phyloP scores from a whole-genome alignment of 2,797 vertebrate species.

The Lateolabrax maculatus region DNA sequence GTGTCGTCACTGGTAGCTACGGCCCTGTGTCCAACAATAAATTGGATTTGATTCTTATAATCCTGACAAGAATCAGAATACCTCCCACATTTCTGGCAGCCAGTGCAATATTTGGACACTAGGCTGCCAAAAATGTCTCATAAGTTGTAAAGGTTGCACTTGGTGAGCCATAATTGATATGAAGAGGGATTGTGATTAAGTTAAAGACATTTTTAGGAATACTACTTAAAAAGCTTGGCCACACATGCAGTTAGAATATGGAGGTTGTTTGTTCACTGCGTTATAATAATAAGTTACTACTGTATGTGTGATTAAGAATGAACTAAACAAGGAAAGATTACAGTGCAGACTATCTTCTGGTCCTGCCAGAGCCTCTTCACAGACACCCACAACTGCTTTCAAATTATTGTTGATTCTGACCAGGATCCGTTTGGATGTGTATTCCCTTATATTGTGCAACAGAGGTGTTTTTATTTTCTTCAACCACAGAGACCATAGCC shows the following conservation, averaged over 20 bases:
- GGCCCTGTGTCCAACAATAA: neutral
- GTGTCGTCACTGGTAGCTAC: neutral
- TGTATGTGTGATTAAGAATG: neutral
- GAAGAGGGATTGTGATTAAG: too few species aligned
- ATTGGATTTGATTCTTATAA: slow-evolving; percentile 29
- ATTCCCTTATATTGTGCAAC: slow-evolving; percentile 14
- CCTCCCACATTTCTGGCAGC: slow-evolving; percentile 39
- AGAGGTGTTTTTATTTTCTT: slow-evolving; percentile 44
- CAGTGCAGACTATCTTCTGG: slow-evolving; percentile 10
- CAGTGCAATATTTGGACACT: slow-evolving; percentile 15
- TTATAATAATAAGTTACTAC: neutral
- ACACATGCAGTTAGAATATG: slow-evolving; percentile 3
- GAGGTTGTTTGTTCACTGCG: neutral
- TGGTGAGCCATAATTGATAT: slow-evolving; percentile 37
- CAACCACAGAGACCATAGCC: slow-evolving; percentile 32
- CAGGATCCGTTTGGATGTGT: slow-evolving; percentile 5
- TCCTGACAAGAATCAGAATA: slow-evolving; percentile 42
- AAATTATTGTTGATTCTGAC: slow-evolving; percentile 24
- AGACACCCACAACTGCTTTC: slow-evolving; percentile 2
- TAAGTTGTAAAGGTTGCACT: slow-evolving; percentile 31
- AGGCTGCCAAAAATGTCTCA: slow-evolving; percentile 26
- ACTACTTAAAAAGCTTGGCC: slow-evolving; percentile 15
- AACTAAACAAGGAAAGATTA: neutral
- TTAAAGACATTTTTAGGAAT: slow-evolving; percentile 21
- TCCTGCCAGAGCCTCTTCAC: slow-evolving; percentile 29